Base-by-base conservation (phyloP, 2,797 vertebrate species). In the Podarcis lilfordi region DNA sequence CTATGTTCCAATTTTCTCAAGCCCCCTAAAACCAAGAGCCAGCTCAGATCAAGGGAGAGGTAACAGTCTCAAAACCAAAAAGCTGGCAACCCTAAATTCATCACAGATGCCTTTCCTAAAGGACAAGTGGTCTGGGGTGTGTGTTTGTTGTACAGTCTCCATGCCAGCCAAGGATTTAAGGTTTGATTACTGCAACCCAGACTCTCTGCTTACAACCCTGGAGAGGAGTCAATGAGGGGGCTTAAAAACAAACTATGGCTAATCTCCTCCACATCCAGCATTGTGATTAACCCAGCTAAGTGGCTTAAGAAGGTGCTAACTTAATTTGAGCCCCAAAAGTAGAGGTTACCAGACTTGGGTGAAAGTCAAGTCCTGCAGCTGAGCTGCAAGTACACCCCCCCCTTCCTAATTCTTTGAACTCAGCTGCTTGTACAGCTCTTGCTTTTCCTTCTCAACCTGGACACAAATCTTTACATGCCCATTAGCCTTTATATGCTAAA, bases 131-230 rank as follows among this genome's bases (percentile, higher is more conserved):
- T 82, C 85, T 0, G 55, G 78, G 75, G 50, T 84, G 89, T 79
- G 74, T 89, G 78, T 89, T 83, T 89, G 37, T 69, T 59, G 27
- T 68, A 15, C 79, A 80, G 82, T 94, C 84, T 93, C 91, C 68
- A 6, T 86, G 86, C 68, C 88, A 88, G 83, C 61, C 79, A 0
- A 0, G 81, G 88, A 90, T 82, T 87, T 45, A n/a, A 81, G 91
- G 21, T 78, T 82, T 0, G 0, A 74, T 80, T 85, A 43, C 83
- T n/a, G 85, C 90, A 11, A 40, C 2, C 25, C 27, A 37, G 59
- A 9, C 8, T 32, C 9, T n/a, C 43, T 19, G 25, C 43, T 35
- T 19, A 1, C 17, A 4, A 10, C 19, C 77, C 23, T 40, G 86
- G 79, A 86, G 3, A 6, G 79, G 37, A 87, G 29, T 64, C 45